These are phyloP conservation scores for Microcebus murinus DNA, from an alignment of 2,113 vertebrate genomes.

Conservation along the genomic window DNA sequence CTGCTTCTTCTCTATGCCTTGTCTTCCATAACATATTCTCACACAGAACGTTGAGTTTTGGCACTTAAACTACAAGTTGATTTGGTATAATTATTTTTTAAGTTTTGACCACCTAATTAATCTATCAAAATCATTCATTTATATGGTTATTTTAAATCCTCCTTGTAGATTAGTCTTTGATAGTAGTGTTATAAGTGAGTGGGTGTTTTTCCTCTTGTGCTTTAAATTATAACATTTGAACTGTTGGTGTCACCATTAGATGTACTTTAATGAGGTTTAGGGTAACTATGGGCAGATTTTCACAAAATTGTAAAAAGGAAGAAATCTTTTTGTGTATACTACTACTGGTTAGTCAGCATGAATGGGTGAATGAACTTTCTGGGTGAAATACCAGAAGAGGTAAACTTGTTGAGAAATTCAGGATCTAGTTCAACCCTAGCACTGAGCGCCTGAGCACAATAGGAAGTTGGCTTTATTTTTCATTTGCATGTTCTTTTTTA, in stretches of 20 bases:
- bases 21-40: neutral
- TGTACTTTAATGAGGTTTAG: neutral
- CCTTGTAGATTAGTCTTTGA: neutral
- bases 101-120: slow-evolving; percentile 56
- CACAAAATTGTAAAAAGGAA: neutral
- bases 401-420: neutral
- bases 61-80: neutral
- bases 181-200: slow-evolving; percentile 43
- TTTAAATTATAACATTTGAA: slow-evolving; percentile 76
- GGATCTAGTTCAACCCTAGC: neutral
- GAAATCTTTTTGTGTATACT: neutral
- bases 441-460: neutral
- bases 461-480: neutral
- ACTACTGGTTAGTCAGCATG: neutral
- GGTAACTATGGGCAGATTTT: neutral
- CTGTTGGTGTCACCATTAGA: slow-evolving; percentile 61
- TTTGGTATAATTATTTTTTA: neutral
- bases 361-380: neutral
- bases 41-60: neutral
- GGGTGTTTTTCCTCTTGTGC: slow-evolving; percentile 44
- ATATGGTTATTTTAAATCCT: slow-evolving; percentile 30
- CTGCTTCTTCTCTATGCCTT: neutral
- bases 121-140: slow-evolving; percentile 27
- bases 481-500: neutral
- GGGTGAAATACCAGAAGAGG: neutral